Conservation (phyloP, 2,797 vertebrate species). For the Amphiprion clarkii region DNA sequence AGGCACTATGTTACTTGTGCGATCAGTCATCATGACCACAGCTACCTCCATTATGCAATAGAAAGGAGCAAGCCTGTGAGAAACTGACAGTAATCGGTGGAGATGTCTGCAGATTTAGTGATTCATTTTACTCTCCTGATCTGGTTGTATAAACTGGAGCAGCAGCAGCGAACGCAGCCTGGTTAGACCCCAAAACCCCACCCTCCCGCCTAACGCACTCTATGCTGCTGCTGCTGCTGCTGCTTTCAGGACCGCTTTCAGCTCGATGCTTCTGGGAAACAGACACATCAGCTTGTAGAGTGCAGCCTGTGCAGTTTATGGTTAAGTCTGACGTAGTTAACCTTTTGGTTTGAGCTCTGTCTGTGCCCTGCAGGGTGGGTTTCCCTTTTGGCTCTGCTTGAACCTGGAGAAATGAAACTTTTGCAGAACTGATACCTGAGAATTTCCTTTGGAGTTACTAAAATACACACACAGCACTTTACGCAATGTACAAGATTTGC, state of each 20-base stretch:
- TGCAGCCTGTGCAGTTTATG: constrained; percentile 49
- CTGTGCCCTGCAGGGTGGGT: constrained; percentile 32
- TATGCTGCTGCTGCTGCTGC: constrained; percentile 4
- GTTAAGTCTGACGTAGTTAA: constrained; percentile 63
- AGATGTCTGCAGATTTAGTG: constrained; percentile 66
- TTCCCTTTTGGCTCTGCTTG: constrained; percentile 43
- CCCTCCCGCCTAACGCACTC: constrained; percentile 56
- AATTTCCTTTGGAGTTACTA: not conserved
- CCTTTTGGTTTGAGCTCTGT: constrained; percentile 31
- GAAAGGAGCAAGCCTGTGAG: constrained; percentile 30
- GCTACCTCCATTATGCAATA: constrained; percentile 25
- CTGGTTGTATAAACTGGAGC: constrained; percentile 43
- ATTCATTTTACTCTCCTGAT: constrained; percentile 25
- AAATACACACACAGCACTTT: not conserved
- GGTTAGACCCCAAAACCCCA: constrained; percentile 77
- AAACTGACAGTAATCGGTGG: constrained; percentile 13
- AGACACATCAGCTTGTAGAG: constrained; percentile 30
- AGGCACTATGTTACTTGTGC: not conserved
- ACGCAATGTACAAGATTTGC: not conserved
- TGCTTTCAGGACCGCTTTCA: constrained; percentile 53
- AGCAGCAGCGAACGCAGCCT: constrained; percentile 29
- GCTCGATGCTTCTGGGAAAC: constrained; percentile 81
- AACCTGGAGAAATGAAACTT: constrained; percentile 53
- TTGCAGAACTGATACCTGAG: not conserved
- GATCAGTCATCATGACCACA: constrained; percentile 73